These are phyloP conservation scores for Morpho helenor DNA, from an alignment of 2,888 invertebrate species.

Conservation along the genomic window DNA sequence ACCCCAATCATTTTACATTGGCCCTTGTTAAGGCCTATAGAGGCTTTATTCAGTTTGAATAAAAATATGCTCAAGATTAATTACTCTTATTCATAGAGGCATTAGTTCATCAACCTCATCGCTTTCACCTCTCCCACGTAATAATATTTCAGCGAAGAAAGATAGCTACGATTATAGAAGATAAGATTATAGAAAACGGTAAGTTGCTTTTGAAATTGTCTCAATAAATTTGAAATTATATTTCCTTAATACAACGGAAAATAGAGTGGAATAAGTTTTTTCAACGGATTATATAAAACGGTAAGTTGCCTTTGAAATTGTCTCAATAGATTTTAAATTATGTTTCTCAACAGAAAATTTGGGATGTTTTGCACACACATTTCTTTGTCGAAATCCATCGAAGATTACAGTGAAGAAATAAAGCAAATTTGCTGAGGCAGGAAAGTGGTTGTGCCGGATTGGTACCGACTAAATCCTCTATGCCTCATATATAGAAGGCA, in stretches of 20 bases:
- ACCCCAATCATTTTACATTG: conserved; percentile 28
- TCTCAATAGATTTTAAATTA: too few species aligned
- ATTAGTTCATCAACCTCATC: conserved; percentile 1
- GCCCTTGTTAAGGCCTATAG: conserved; percentile 12
- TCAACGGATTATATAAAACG: too few species aligned
- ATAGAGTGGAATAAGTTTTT: too few species aligned
- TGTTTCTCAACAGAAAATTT: too few species aligned
- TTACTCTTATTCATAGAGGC: background rate
- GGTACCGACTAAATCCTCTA: too few species aligned
- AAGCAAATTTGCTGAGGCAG: too few species aligned
- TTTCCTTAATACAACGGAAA: background rate
- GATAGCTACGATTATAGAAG: background rate
- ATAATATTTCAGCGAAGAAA: conserved; percentile 1
- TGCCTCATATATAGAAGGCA: too few species aligned
- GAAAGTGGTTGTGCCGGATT: too few species aligned
- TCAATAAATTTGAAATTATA: conserved; percentile 5
- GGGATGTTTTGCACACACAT: too few species aligned
- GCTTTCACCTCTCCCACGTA: background rate
- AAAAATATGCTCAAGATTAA: conserved; percentile 13
- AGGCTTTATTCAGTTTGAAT: conserved; percentile 13
- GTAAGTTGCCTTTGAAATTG: too few species aligned
- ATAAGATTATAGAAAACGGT: background rate
- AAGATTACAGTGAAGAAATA: too few species aligned
- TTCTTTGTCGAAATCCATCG: too few species aligned
- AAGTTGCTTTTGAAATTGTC: background rate